Conservation (phyloP, 2,797 vertebrate genomes). For the Cynodonichthys magdalenae region DNA sequence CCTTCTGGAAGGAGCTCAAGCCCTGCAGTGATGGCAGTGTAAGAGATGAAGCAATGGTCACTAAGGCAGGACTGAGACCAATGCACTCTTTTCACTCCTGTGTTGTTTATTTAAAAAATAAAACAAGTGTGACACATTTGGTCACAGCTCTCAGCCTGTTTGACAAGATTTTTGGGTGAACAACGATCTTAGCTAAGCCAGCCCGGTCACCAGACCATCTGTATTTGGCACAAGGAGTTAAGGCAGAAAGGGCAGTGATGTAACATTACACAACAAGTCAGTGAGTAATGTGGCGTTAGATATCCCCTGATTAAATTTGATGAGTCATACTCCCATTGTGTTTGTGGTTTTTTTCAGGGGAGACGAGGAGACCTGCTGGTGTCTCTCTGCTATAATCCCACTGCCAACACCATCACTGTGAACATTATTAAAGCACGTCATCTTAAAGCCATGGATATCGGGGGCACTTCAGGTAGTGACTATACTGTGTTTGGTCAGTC, state of each 20-base stretch:
- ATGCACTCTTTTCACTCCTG: constrained; percentile 20
- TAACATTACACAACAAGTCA: constrained; percentile 48
- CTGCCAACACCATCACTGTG: constrained; percentile 96
- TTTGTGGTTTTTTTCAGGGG: constrained; percentile 79
- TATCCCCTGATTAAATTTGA: constrained; percentile 53
- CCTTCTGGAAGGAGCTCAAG: constrained; percentile 99
- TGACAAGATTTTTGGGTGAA: constrained; percentile 25
- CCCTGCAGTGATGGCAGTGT: constrained; percentile 98
- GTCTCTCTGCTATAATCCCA: constrained; percentile 97
- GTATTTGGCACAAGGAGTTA: constrained; percentile 42
- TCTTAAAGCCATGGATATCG: constrained; percentile 99
- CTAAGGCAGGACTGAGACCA: background rate
- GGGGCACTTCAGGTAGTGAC: constrained; percentile 93
- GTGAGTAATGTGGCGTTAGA: constrained; percentile 55
- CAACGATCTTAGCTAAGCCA: constrained; percentile 16
- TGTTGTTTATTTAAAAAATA: constrained; percentile 9
- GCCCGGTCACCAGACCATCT: constrained; percentile 41
- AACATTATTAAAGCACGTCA: constrained; percentile 98
- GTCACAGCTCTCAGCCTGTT: constrained; percentile 26
- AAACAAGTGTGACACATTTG: constrained; percentile 21
- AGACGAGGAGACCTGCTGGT: constrained; percentile 83
- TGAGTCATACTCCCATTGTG: constrained; percentile 46
- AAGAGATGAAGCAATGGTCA: constrained; percentile 71
- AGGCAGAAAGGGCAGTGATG: constrained; percentile 49
- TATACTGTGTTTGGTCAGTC: constrained; percentile 35